Evolutionary conservation across 2,797 vertebrate species (phyloP), one percentile per base, ranked within the genome.

Genomic region (Lutjanus argentimaculatus): DNA sequence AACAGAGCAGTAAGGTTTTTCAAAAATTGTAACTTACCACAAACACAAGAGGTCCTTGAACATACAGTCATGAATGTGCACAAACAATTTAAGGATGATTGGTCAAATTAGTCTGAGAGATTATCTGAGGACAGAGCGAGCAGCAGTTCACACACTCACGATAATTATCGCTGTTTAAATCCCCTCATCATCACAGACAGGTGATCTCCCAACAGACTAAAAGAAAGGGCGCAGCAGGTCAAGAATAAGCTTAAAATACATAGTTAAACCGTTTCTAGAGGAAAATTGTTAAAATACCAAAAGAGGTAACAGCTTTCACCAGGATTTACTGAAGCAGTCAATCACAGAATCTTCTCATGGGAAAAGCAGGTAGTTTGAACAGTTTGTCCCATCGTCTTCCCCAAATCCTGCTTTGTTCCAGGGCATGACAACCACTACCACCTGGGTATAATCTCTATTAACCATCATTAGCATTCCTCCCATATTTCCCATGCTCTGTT

Each of bases 401-500:
- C 22, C 9, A 13, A 64, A 51, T 63, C 62, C 63, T 19, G 64
- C 46, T 71, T 51, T 71, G 66, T 77, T 72, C 62, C 68, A 8
- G 40, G 22, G 13, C 74, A 46, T 10, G 16, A 46, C 30, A 0
- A 3, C 45, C 49, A 40, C 13, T 2, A 46, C 79, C 83, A 89
- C 52, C 81, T 87, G 57, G 67, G 52, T 67, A 17, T 87, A 79
- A 89, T 89, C 88, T 91, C 88, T 6, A 79, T 89, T 86, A 83
- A 40, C 72, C 58, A 74, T 85, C 85, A 82, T 91, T 89, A 89
- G 78, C 91, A 94, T 94, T 94, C 93, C 84, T 89, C n/a, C 48
- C 91, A 89, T 94, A 65, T 67, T 88, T 89, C 83, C 69, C 87
- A 88, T 79, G 80, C 84, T 67, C 81, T 0, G 58, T 76, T 82